Evolutionary conservation across 1,140 invertebrate genomes (phyloP).

Genomic region (Drosophila fuyamai): DNA sequence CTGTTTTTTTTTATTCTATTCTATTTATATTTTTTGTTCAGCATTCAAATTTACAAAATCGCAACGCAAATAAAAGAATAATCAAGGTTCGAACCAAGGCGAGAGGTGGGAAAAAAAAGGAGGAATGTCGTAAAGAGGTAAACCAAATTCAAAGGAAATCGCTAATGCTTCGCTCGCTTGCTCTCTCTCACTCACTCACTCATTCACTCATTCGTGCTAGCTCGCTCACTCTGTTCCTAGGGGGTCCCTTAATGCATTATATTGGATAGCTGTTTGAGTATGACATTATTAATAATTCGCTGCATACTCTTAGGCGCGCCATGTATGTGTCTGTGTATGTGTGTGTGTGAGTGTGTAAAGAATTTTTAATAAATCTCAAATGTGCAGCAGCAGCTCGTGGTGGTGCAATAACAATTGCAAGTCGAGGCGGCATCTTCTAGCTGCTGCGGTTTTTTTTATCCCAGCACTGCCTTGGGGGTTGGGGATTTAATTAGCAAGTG

Average conservation of each 20-base stretch:
- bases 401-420: slow-evolving; percentile 68
- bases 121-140: slow-evolving; percentile 35
- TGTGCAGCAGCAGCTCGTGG: slow-evolving; percentile 66
- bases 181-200: slow-evolving; percentile 7
- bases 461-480: slow-evolving; percentile 47
- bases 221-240: slow-evolving; percentile 40
- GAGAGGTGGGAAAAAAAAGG: slow-evolving; percentile 18
- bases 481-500: slow-evolving; percentile 83
- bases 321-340: slow-evolving; percentile 23
- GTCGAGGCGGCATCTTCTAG: slow-evolving; percentile 65
- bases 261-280: slow-evolving; percentile 78
- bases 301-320: slow-evolving; percentile 71
- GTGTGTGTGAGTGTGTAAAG: slow-evolving; percentile 59
- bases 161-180: slow-evolving; percentile 36
- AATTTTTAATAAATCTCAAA: slow-evolving; percentile 84
- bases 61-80: slow-evolving; percentile 28
- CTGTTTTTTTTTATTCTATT: slow-evolving; percentile 54
- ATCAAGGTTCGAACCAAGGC: slow-evolving; percentile 24
- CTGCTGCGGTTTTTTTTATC: slow-evolving; percentile 22
- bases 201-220: slow-evolving; percentile 2
- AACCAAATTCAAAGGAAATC: slow-evolving; percentile 60
- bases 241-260: slow-evolving; percentile 75
- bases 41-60: slow-evolving; percentile 81
- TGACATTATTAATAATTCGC: slow-evolving; percentile 84
- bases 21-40: slow-evolving; percentile 45